These are phyloP conservation scores for Melanogrammus aeglefinus DNA, from an alignment of 2,797 vertebrate genomes.

Conservation along the genomic window DNA sequence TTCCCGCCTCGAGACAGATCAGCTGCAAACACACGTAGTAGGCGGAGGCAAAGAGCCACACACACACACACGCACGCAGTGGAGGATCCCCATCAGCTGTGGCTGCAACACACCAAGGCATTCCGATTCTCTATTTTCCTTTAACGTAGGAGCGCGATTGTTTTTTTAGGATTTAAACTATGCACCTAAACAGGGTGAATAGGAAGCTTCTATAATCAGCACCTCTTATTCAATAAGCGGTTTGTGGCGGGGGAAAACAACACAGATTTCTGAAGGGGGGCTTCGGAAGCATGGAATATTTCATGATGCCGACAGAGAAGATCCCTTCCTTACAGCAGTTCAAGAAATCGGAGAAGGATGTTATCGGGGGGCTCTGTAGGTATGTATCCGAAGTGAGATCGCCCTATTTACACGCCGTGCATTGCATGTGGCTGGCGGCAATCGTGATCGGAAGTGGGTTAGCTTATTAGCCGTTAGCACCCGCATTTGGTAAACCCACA, in stretches of 20 bases:
- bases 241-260: constrained; percentile 32
- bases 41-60: constrained; percentile 65
- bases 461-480: constrained; percentile 3
- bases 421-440: constrained; percentile 39
- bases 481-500: neutral
- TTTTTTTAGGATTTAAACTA: constrained; percentile 12
- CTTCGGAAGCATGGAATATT: constrained; percentile 88
- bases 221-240: neutral
- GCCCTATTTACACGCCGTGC: neutral
- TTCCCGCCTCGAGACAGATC: constrained; percentile 90
- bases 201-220: neutral
- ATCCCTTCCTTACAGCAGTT: constrained; percentile 87
- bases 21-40: constrained; percentile 76
- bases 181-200: constrained; percentile 12
- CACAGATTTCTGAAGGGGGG: constrained; percentile 34
- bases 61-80: constrained; percentile 52
- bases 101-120: constrained; percentile 59
- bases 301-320: constrained; percentile 93
- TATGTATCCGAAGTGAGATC: constrained; percentile 56
- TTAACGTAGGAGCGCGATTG: neutral
- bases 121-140: constrained; percentile 46
- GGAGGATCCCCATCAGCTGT: constrained; percentile 76
- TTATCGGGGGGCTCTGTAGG: constrained; percentile 92
- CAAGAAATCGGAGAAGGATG: constrained; percentile 92
- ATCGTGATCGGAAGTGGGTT: constrained; percentile 18